Conservation (phyloP, 2,797 vertebrate genomes). For the Chiroxiphia lanceolata region DNA sequence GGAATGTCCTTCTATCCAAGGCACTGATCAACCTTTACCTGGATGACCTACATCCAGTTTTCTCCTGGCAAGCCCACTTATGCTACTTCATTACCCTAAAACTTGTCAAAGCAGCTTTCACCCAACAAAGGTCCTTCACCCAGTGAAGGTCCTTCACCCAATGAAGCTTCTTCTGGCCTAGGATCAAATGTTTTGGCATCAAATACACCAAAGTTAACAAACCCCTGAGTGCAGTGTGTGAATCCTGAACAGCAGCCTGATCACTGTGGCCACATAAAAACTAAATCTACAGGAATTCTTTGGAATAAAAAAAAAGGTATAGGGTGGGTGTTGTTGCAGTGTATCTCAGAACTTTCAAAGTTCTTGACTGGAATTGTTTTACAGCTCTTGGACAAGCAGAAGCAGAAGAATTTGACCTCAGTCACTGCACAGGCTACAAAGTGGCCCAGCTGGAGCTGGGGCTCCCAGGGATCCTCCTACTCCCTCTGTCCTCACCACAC, state of each 20-base stretch:
- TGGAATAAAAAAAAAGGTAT: neutral
- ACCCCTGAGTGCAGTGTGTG: rapidly evolving
- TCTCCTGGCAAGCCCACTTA: neutral
- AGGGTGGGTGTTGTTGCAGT: rapidly evolving
- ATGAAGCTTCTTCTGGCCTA: neutral
- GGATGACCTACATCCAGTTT: neutral
- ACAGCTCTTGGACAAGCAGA: neutral
- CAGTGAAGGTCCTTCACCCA: neutral
- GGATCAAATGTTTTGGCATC: neutral
- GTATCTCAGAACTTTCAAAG: neutral
- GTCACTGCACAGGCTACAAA: rapidly evolving
- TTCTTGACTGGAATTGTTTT: neutral
- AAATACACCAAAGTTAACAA: neutral
- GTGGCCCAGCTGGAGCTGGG: rapidly evolving
- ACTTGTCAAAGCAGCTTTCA: neutral
- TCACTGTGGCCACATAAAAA: rapidly evolving
- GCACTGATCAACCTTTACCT: neutral
- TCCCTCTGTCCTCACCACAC: neutral
- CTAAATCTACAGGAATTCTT: neutral
- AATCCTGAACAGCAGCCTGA: neutral
- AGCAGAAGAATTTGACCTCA: neutral
- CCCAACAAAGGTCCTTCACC: neutral
- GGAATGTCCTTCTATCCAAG: neutral
- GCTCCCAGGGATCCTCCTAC: neutral
- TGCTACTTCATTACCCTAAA: neutral